phyloP scores from a whole-genome alignment of 2,888 invertebrate species.

The Biston stratarius region DNA sequence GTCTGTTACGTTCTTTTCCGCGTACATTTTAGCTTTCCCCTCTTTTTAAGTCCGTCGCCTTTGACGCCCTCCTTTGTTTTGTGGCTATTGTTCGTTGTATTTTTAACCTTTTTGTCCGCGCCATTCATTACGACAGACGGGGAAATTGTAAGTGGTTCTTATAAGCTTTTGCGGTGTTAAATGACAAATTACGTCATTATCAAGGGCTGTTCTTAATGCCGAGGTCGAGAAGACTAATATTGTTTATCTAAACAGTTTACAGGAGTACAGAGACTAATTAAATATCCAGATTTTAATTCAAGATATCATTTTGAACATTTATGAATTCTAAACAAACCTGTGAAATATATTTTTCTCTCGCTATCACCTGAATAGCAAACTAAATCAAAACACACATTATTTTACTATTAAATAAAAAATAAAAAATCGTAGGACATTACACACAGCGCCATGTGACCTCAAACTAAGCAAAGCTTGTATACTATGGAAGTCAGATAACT shows the following conservation, averaged over 20 bases:
- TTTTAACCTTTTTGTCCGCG: slow-evolving; percentile 53
- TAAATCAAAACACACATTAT: too few relatives aligned
- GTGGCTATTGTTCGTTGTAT: slow-evolving; percentile 53
- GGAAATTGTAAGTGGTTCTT: slow-evolving; percentile 46
- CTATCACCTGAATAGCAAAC: too few relatives aligned
- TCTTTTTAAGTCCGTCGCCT: slow-evolving; percentile 39
- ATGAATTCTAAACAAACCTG: too few relatives aligned
- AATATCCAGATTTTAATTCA: neutral
- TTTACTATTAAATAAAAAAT: neutral
- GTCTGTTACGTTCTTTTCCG: slow-evolving; percentile 16
- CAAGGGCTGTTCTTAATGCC: slow-evolving; percentile 20
- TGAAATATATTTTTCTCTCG: too few relatives aligned
- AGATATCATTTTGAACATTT: neutral
- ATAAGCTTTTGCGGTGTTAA: slow-evolving; percentile 38
- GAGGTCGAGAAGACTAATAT: slow-evolving; percentile 7
- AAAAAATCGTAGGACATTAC: neutral
- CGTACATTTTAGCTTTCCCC: slow-evolving; percentile 18
- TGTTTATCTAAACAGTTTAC: slow-evolving; percentile 2
- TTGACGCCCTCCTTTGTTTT: slow-evolving; percentile 53
- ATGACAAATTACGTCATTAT: slow-evolving; percentile 38
- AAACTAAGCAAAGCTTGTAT: too few relatives aligned
- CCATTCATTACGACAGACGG: slow-evolving; percentile 50
- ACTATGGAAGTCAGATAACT: too few relatives aligned
- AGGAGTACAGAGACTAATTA: neutral
- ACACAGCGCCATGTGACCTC: too few relatives aligned